Base-by-base conservation (phyloP, 2,113 vertebrate species). In the Hyaena hyaena region DNA sequence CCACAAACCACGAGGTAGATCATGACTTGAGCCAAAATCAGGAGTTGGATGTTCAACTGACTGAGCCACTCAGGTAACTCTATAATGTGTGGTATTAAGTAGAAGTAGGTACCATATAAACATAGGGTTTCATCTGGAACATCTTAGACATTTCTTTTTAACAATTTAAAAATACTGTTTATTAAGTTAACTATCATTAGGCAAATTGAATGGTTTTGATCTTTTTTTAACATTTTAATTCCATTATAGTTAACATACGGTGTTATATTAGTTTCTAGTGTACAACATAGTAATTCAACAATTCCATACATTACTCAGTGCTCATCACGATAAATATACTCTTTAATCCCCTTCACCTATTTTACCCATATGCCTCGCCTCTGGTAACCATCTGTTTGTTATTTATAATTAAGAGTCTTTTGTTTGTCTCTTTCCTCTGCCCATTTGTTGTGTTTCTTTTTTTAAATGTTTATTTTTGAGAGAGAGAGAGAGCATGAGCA, bases 161-260 rank as follows among this genome's bases (percentile, higher is more conserved):
- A 58, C 23, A 45, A 26, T 88, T 82, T 95, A 45, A 89, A 94
- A 73, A 48, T 76, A 93, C 17, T 33, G 43, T 76, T 71, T 92
- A 48, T 87, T 95, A 90, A 82, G 55, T 77, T 63, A 95, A 53
- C 19, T 48, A 4, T 90, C 23, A 19, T 53, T 88, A 58, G 93
- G 28, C 69, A 91, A 93, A 77, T 58, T 87, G 48, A 90, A 71
- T 45, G n/a, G 17, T 24, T 71, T 61, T 82, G 73, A 95, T 81
- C 35, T 35, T 39, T 96, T 96, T 95, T 83, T 50, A 28, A 71
- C 58, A 58, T 79, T 63, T 92, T n/a, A 53, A 14, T 92, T 89
- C 73, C 69, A 58, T 45, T 84, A 73, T 9, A 76, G 73, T 76
- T 76, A 76, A 31, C 24, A 76, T 45, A 28, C 73, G 31, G 73